Evolutionary conservation across 2,113 vertebrate genomes (phyloP).

Genomic region (Alligator sinensis): DNA sequence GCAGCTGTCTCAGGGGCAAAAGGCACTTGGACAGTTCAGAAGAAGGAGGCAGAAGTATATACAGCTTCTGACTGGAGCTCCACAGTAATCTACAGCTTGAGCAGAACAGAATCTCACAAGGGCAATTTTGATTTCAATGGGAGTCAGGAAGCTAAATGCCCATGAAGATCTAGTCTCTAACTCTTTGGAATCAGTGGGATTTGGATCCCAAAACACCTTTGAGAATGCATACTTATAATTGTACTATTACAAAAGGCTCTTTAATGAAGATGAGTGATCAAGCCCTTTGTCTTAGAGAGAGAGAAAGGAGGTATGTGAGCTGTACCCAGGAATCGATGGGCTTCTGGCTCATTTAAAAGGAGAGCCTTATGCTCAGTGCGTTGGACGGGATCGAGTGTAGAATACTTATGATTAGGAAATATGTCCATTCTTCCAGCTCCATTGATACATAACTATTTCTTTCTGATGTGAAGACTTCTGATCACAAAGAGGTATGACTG

Average conservation of each 20-base stretch:
- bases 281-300: not conserved
- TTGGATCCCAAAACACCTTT: not conserved
- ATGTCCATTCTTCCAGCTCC: not conserved
- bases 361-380: not conserved
- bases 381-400: not conserved
- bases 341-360: not conserved
- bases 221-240: not conserved
- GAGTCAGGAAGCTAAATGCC: too few species aligned
- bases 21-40: not conserved
- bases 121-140: too few species aligned
- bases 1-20: not conserved
- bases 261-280: not conserved
- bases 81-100: not conserved
- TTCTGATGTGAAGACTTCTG: not conserved
- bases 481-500: not conserved
- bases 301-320: not conserved
- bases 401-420: not conserved
- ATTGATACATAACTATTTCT: not conserved
- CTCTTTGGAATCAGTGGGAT: not conserved
- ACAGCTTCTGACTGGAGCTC: not conserved
- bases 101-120: not conserved
- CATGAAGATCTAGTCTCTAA: not conserved
- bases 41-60: not conserved
- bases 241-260: not conserved
- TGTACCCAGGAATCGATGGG: not conserved